Conservation (phyloP, 2,888 invertebrate species). For the Pardosa pseudoannulata region DNA sequence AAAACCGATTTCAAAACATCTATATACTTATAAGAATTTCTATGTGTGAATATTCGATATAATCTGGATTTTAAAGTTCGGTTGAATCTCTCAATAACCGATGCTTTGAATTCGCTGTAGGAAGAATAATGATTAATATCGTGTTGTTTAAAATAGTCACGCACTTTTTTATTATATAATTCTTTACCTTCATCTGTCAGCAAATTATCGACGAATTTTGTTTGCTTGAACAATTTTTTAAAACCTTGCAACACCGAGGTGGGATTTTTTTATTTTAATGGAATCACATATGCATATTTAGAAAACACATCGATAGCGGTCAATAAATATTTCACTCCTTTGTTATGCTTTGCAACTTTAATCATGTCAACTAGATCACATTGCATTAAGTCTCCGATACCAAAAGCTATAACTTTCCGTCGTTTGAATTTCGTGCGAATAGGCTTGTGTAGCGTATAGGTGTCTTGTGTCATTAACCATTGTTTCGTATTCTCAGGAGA, state of each 20-base stretch:
- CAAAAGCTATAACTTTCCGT: neutral
- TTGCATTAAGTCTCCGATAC: conserved; percentile 9
- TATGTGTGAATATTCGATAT: conserved; percentile 42
- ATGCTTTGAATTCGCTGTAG: conserved; percentile 75
- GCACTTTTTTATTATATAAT: neutral
- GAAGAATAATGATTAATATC: conserved; percentile 20
- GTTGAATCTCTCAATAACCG: conserved; percentile 76
- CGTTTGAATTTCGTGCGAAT: neutral
- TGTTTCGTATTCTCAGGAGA: neutral
- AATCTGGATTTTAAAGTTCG: conserved; percentile 75
- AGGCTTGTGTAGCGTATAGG: neutral
- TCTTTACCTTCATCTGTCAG: conserved; percentile 8
- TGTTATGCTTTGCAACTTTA: neutral
- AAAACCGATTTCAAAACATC: conserved; percentile 27
- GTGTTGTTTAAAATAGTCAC: neutral
- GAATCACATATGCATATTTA: neutral
- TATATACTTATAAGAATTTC: conserved; percentile 33
- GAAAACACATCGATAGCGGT: conserved; percentile 17
- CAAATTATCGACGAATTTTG: neutral
- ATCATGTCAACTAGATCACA: neutral
- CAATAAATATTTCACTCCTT: conserved; percentile 1
- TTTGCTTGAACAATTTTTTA: conserved; percentile 6
- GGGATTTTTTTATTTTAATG: neutral
- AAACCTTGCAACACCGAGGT: neutral
- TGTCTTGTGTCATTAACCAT: conserved; percentile 14